A percentile compares a stretch with the other conserved stretches of the same genome.
phyloP scores from a whole-genome alignment of 2,797 vertebrate species.

The Fundulus diaphanus region DNA sequence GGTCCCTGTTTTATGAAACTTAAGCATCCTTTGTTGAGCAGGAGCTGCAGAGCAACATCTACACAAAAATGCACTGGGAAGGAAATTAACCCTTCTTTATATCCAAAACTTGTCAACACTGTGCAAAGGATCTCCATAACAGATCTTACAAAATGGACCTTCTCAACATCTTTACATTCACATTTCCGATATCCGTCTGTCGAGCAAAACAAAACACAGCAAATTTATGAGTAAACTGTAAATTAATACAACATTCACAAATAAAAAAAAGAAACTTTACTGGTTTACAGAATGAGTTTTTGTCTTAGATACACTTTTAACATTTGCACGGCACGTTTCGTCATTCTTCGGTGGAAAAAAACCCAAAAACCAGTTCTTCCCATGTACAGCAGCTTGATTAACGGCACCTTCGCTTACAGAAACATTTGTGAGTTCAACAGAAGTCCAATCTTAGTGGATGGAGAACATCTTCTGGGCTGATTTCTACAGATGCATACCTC shows the following conservation, averaged over 20 bases:
- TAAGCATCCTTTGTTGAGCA: conserved; percentile 46
- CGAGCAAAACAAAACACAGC: conserved; percentile 36
- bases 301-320: conserved; percentile 36
- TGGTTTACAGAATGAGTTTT: background rate
- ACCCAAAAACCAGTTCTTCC: conserved; percentile 55
- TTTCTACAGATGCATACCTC: conserved; percentile 30
- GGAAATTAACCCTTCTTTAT: conserved; percentile 41
- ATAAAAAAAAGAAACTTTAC: conserved; percentile 26
- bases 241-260: conserved; percentile 38
- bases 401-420: conserved; percentile 14
- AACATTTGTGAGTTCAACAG: background rate
- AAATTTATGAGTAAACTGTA: conserved; percentile 12
- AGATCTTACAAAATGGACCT: conserved; percentile 52
- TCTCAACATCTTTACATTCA: conserved; percentile 65
- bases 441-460: conserved; percentile 9
- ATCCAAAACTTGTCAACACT: conserved; percentile 66
- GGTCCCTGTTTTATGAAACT: conserved; percentile 17
- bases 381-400: conserved; percentile 52
- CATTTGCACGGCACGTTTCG: conserved; percentile 55
- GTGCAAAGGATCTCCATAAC: conserved; percentile 72
- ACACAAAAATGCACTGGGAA: conserved; percentile 54
- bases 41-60: conserved; percentile 44
- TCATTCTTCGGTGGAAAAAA: conserved; percentile 41
- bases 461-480: conserved; percentile 8
- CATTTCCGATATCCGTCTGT: conserved; percentile 58